Conservation (phyloP, 2,113 vertebrate species). For the Toxostoma redivivum region DNA sequence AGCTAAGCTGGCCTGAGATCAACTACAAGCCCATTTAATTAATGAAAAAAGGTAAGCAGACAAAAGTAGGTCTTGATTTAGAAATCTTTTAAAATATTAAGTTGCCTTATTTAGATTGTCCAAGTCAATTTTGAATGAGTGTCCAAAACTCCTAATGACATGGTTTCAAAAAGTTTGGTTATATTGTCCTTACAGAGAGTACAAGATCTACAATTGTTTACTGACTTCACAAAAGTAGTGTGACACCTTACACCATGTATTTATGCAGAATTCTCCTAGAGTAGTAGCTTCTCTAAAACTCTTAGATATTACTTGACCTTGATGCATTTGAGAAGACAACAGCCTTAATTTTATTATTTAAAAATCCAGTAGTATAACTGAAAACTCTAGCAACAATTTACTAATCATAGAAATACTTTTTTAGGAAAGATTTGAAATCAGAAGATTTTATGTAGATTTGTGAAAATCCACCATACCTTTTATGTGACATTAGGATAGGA, state of each 20-base stretch:
- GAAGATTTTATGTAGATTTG: neutral
- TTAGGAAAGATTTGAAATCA: neutral
- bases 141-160: neutral
- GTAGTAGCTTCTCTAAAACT: neutral
- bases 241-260: neutral
- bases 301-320: neutral
- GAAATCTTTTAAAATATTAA: neutral
- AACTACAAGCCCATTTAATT: neutral
- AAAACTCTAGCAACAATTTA: neutral
- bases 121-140: neutral
- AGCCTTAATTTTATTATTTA: neutral
- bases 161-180: neutral
- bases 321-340: neutral
- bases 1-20: neutral
- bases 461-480: neutral
- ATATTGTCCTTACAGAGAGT: neutral
- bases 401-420: neutral
- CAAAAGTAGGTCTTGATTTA: neutral
- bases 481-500: neutral
- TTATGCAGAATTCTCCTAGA: neutral
- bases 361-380: neutral
- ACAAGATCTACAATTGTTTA: neutral
- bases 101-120: neutral
- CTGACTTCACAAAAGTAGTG: neutral
- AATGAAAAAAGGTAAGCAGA: neutral